Conservation (phyloP, 35 echinoderm and acorn worm species). For the Apostichopus californicus region DNA sequence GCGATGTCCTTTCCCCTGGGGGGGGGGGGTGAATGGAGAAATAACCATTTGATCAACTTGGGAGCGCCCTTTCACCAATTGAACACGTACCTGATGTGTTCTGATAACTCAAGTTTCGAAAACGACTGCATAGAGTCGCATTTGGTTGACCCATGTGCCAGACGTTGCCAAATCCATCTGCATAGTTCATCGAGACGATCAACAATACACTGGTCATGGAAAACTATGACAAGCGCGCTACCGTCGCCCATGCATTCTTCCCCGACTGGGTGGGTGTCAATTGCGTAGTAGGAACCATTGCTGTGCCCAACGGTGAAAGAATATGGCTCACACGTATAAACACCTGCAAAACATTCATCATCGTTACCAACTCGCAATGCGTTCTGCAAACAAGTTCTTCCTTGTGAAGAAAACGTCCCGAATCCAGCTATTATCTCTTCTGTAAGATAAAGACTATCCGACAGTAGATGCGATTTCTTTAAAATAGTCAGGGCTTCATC, state of each 20-base stretch:
- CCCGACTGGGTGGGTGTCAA: conserved; percentile 1
- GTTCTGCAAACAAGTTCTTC: not conserved
- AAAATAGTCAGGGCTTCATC: not conserved
- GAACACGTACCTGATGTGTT: no score
- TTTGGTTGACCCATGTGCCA: not conserved
- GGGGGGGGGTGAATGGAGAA: no score
- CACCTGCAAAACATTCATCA: not conserved
- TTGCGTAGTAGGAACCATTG: not conserved
- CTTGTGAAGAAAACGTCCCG: not conserved
- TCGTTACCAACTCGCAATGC: not conserved
- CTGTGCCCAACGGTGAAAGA: not conserved
- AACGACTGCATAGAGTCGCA: not conserved
- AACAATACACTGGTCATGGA: not conserved
- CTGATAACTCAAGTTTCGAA: not conserved
- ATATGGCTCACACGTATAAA: conserved; percentile 27
- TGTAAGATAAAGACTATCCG: not conserved
- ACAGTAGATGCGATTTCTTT: not conserved
- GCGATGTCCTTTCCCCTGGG: no score
- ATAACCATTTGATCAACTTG: no score
- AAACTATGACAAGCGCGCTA: not conserved
- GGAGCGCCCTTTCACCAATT: no score
- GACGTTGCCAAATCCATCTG: conserved; percentile 29
- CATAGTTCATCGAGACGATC: not conserved
- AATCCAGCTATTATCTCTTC: not conserved
- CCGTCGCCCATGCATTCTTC: not conserved